phyloP scores from a whole-genome alignment of 2,888 invertebrate species.

The Empis stercorea region DNA sequence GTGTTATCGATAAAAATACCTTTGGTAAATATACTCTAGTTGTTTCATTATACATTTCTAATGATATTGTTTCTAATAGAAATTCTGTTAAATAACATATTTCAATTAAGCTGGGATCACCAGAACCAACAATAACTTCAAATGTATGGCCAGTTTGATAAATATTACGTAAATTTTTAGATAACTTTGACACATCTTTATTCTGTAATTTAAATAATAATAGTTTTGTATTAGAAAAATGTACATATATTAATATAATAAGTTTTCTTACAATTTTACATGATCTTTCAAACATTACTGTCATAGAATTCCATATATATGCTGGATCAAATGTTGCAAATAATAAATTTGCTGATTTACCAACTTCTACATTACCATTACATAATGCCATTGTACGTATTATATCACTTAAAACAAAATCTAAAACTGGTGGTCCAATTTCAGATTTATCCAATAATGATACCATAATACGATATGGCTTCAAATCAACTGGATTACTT shows the following conservation, averaged over 20 bases:
- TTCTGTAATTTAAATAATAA: constrained; percentile 15
- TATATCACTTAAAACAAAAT: constrained; percentile 64
- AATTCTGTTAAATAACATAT: constrained; percentile 61
- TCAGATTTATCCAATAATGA: constrained; percentile 78
- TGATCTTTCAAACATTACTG: constrained; percentile 47
- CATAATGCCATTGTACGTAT: constrained; percentile 49
- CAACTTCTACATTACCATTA: constrained; percentile 50
- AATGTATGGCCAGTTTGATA: constrained; percentile 19
- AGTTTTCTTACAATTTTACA: constrained; percentile 31
- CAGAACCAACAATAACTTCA: constrained; percentile 43
- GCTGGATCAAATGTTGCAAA: constrained; percentile 74
- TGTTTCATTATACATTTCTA: constrained; percentile 64
- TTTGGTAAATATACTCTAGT: constrained; percentile 67
- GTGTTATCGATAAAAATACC: constrained; percentile 53
- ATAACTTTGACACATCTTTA: constrained; percentile 16
- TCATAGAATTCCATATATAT: constrained; percentile 74
- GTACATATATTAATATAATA: too few relatives aligned
- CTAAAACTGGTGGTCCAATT: constrained; percentile 65
- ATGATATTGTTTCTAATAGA: constrained; percentile 58
- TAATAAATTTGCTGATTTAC: constrained; percentile 72
- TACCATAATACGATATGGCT: constrained; percentile 65
- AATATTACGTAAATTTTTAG: constrained; percentile 11
- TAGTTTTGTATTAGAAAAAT: constrained; percentile 7
- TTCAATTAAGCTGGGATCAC: constrained; percentile 51
- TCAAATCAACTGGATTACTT: constrained; percentile 46